Conservation (phyloP, 2,888 invertebrate species). For the Pseudococcus jackbeardsleyi region DNA sequence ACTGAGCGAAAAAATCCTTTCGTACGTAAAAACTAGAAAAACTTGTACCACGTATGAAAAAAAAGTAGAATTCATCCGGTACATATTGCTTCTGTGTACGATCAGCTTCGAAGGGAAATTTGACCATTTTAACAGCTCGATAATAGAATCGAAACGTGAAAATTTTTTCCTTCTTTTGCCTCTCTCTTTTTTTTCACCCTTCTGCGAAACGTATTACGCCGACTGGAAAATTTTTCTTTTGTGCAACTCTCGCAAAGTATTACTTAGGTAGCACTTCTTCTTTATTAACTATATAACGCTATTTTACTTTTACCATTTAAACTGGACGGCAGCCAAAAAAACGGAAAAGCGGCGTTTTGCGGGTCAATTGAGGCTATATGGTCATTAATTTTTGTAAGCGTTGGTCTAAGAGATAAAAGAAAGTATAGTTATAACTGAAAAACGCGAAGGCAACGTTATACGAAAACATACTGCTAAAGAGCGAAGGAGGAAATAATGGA, state of each 20-base stretch:
- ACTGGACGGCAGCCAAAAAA: conserved; percentile 36
- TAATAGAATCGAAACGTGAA: background rate
- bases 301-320: conserved; percentile 46
- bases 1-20: background rate
- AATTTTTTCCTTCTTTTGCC: background rate
- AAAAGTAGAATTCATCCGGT: background rate
- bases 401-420: conserved; percentile 50
- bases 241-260: conserved; percentile 4
- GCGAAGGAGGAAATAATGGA: conserved; percentile 46
- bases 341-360: conserved; percentile 50
- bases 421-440: conserved; percentile 48
- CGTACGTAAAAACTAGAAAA: background rate
- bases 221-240: conserved; percentile 22
- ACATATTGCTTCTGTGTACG: background rate
- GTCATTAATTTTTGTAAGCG: conserved; percentile 54
- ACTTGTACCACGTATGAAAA: background rate
- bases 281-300: conserved; percentile 44
- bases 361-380: conserved; percentile 55
- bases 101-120: background rate
- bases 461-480: conserved; percentile 29
- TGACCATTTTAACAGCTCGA: background rate
- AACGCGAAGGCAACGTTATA: conserved; percentile 29
- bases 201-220: background rate
- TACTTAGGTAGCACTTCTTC: conserved; percentile 46
- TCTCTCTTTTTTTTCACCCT: background rate